Conservation (phyloP, 2,888 invertebrate species). For the Sepioteuthis lessoniana region DNA sequence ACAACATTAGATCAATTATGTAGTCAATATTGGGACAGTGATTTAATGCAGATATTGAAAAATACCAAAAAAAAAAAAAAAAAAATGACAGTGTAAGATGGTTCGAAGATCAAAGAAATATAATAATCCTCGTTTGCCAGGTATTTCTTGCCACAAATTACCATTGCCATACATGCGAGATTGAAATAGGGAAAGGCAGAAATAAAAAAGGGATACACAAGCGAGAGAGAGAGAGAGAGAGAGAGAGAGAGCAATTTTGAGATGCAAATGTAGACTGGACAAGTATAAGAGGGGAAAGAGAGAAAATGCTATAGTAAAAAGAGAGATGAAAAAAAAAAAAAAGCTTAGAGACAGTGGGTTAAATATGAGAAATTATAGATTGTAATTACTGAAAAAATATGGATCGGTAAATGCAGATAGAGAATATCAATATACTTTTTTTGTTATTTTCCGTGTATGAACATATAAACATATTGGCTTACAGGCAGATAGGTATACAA, state of each 20-base stretch:
- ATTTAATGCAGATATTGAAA: background rate
- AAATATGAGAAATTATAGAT: no score
- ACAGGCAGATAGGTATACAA: no score
- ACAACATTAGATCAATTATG: slow-evolving; percentile 1
- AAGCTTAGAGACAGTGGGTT: background rate
- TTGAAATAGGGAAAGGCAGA: background rate
- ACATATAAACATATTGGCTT: no score
- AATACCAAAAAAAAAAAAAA: background rate
- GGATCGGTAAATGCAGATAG: no score
- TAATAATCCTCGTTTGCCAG: background rate
- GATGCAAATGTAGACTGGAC: background rate
- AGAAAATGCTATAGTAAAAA: background rate
- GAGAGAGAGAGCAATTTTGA: background rate
- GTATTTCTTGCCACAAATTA: background rate
- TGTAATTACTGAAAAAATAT: no score
- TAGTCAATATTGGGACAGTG: slow-evolving; percentile 20
- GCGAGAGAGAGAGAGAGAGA: background rate
- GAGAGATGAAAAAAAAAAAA: background rate
- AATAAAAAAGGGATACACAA: background rate
- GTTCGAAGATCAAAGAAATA: background rate
- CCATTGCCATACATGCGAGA: background rate
- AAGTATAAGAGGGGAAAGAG: background rate
- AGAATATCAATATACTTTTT: no score
- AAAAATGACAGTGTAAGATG: background rate
- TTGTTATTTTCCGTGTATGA: no score